Conservation (phyloP, 2,113 vertebrate genomes). For the Fregetta grallaria region DNA sequence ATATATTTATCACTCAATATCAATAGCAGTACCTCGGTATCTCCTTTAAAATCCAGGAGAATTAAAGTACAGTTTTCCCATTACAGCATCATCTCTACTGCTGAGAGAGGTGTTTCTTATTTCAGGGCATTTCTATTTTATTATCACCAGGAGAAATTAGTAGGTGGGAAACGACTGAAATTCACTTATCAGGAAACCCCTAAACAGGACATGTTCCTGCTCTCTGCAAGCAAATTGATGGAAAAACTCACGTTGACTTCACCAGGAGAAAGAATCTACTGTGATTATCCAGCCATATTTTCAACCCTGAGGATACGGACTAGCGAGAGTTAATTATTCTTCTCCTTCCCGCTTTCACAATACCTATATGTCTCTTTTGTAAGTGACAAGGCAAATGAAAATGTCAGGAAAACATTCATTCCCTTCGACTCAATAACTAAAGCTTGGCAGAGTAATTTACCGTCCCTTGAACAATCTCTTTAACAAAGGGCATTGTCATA, state of each 20-base stretch:
- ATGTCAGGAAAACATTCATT: slow-evolving; percentile 71
- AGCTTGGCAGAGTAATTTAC: slow-evolving; percentile 66
- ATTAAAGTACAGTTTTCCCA: background rate
- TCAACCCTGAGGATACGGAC: background rate
- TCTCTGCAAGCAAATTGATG: background rate
- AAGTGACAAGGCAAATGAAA: slow-evolving; percentile 66
- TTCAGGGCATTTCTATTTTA: background rate
- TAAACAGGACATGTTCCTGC: background rate
- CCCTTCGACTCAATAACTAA: slow-evolving; percentile 43
- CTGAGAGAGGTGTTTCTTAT: background rate
- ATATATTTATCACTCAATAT: background rate
- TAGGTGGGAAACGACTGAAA: background rate
- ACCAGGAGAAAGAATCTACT: background rate
- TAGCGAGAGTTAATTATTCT: slow-evolving; percentile 29
- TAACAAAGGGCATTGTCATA: slow-evolving; percentile 61
- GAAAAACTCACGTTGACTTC: background rate
- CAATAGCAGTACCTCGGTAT: background rate
- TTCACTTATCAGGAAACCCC: background rate
- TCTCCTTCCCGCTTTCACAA: slow-evolving; percentile 48
- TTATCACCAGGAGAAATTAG: background rate
- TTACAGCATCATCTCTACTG: background rate
- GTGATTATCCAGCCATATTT: background rate
- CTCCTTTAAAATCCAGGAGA: background rate
- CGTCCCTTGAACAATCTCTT: slow-evolving; percentile 49
- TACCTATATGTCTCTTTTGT: slow-evolving; percentile 59